Conservation (phyloP, 2,113 vertebrate genomes). For the Ibidorhyncha struthersii region DNA sequence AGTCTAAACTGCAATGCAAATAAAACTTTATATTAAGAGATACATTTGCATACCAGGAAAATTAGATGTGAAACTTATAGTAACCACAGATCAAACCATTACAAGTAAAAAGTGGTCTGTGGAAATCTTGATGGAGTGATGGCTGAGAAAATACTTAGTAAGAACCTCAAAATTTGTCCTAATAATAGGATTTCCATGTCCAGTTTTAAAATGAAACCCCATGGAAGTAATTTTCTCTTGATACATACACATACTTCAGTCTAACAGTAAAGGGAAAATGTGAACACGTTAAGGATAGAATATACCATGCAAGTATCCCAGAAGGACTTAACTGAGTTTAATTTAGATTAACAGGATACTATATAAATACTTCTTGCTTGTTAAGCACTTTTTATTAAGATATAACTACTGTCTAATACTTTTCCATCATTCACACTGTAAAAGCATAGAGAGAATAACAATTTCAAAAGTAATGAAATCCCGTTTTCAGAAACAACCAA, state of each 20-base stretch:
- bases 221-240: conserved; percentile 29
- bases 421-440: conserved; percentile 36
- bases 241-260: background rate
- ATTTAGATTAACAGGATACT: conserved; percentile 63
- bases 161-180: background rate
- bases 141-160: background rate
- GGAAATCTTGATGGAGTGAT: background rate
- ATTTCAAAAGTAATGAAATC: conserved; percentile 22
- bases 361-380: conserved; percentile 61
- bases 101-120: background rate
- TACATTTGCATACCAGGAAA: conserved; percentile 40
- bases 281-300: conserved; percentile 48
- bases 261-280: conserved; percentile 22
- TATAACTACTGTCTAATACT: conserved; percentile 43
- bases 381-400: conserved; percentile 68
- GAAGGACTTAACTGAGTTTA: conserved; percentile 52
- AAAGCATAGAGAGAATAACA: conserved; percentile 21
- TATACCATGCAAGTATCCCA: conserved; percentile 11
- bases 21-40: conserved; percentile 39
- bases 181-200: conserved; percentile 27
- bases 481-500: conserved; percentile 14
- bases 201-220: conserved; percentile 16
- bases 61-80: background rate
- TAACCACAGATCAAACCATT: background rate
- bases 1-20: conserved; percentile 17